phyloP scores from a whole-genome alignment of 2,888 invertebrate species.

The Laothoe populi region DNA sequence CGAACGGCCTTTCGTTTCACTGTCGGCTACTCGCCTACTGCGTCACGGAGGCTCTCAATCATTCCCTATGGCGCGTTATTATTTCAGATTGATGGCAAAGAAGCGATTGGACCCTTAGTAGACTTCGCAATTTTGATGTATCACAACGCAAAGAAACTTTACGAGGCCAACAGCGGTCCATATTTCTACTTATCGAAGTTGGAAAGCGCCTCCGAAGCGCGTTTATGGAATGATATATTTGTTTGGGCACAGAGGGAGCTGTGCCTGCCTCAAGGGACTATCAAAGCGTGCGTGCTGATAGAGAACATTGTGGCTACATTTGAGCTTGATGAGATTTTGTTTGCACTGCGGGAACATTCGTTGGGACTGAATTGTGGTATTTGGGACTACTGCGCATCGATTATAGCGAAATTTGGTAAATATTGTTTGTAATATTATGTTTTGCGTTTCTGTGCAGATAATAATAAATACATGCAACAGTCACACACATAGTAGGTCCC shows the following conservation, averaged over 20 bases:
- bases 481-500: too few relatives aligned
- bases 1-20: too few relatives aligned
- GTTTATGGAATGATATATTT: constrained; percentile 89
- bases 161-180: constrained; percentile 85
- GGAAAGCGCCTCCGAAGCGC: constrained; percentile 87
- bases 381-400: constrained; percentile 89
- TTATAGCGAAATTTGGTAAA: constrained; percentile 87
- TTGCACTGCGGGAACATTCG: constrained; percentile 87
- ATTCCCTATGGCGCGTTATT: constrained; percentile 4
- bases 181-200: constrained; percentile 90
- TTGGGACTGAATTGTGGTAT: constrained; percentile 90
- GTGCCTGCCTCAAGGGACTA: constrained; percentile 84
- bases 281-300: constrained; percentile 89
- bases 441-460: too few relatives aligned
- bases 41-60: constrained; percentile 18
- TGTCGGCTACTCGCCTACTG: too few relatives aligned
- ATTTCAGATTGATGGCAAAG: constrained; percentile 83
- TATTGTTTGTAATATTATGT: constrained; percentile 28
- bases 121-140: constrained; percentile 88
- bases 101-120: constrained; percentile 87
- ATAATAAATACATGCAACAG: too few relatives aligned
- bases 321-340: constrained; percentile 89
- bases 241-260: constrained; percentile 85
- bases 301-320: constrained; percentile 89
- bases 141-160: constrained; percentile 85